Conservation (phyloP, 2,888 invertebrate species). For the Drosophila diplacantha region DNA sequence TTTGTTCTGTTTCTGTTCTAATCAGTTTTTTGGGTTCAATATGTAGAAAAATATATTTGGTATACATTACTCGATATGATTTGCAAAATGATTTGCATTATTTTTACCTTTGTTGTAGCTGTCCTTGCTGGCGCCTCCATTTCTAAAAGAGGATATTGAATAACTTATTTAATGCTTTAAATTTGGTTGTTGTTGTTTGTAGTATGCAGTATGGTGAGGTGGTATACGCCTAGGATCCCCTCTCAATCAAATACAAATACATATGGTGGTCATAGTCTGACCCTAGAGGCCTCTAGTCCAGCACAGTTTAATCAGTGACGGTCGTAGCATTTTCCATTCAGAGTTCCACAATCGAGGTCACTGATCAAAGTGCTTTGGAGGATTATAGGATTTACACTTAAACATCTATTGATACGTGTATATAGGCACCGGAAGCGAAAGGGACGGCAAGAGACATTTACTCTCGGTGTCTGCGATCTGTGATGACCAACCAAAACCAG, state of each 20-base stretch:
- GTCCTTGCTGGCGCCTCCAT: slow-evolving; percentile 95
- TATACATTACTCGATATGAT: slow-evolving; percentile 77
- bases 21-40: slow-evolving; percentile 44
- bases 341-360: slow-evolving; percentile 4
- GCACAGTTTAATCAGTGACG: slow-evolving; percentile 14
- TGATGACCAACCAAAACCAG: not conserved
- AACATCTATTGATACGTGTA: not conserved
- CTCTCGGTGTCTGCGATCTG: not conserved
- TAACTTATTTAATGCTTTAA: slow-evolving; percentile 76
- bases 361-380: slow-evolving; percentile 33
- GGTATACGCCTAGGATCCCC: slow-evolving; percentile 32
- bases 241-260: slow-evolving; percentile 17
- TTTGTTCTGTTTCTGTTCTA: slow-evolving; percentile 19
- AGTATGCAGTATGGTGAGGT: slow-evolving; percentile 55
- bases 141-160: slow-evolving; percentile 80
- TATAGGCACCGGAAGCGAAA: slow-evolving; percentile 5
- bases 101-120: slow-evolving; percentile 96
- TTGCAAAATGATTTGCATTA: slow-evolving; percentile 75
- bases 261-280: not conserved
- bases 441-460: not conserved
- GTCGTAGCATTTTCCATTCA: not conserved
- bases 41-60: slow-evolving; percentile 63
- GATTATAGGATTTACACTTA: slow-evolving; percentile 2
- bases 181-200: slow-evolving; percentile 53
- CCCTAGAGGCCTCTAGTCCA: slow-evolving; percentile 1